Conservation (phyloP, 2,888 invertebrate genomes). For the Microdon myrmicae region DNA sequence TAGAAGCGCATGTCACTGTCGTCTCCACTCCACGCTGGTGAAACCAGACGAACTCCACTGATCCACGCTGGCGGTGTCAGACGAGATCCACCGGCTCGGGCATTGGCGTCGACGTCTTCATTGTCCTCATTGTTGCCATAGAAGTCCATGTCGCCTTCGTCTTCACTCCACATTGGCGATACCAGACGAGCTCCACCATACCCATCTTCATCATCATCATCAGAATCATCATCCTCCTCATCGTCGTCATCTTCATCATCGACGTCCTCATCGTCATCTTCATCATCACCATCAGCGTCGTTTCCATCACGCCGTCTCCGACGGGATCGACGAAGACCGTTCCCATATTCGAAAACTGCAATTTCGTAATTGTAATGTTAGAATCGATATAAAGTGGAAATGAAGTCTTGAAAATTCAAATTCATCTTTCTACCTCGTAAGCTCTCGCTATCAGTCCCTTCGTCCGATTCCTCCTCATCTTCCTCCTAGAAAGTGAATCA, state of each 20-base stretch:
- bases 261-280: slow-evolving; percentile 54
- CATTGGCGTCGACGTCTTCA: slow-evolving; percentile 44
- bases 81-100: slow-evolving; percentile 26
- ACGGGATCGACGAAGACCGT: slow-evolving; percentile 46
- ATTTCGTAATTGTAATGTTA: slow-evolving; percentile 25
- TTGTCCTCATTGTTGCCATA: slow-evolving; percentile 44
- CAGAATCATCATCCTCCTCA: slow-evolving; percentile 52
- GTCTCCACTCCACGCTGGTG: too few relatives aligned
- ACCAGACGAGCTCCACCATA: slow-evolving; percentile 54
- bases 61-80: too few relatives aligned
- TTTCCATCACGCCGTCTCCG: slow-evolving; percentile 28
- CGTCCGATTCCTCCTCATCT: slow-evolving; percentile 75
- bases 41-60: too few relatives aligned
- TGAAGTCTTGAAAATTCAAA: slow-evolving; percentile 1
- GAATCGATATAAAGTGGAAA: slow-evolving; percentile 1
- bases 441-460: slow-evolving; percentile 66
- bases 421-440: slow-evolving; percentile 57
- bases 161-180: slow-evolving; percentile 39
- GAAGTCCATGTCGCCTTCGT: slow-evolving; percentile 37
- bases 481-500: slow-evolving; percentile 69
- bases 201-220: slow-evolving; percentile 53
- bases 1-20: too few relatives aligned
- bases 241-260: slow-evolving; percentile 55
- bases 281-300: slow-evolving; percentile 54
- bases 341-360: slow-evolving; percentile 58